Conservation (phyloP, 2,797 vertebrate species). For the Cryptoprocta ferox region DNA sequence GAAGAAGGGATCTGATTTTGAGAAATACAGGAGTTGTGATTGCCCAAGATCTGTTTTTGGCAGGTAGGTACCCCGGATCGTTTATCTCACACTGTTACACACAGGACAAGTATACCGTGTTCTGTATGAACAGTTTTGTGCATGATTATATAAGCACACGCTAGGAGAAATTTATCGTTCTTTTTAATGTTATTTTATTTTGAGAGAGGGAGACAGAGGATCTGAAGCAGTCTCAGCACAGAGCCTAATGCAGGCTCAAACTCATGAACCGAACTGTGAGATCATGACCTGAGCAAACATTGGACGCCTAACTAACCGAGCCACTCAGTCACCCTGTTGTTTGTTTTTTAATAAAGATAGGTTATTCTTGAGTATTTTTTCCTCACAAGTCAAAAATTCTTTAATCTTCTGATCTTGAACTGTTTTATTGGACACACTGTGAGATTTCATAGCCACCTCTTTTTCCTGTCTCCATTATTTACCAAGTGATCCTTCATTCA, state of each 20-base stretch:
- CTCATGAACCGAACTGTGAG: too few relatives aligned
- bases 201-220: too few relatives aligned
- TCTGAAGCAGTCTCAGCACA: too few relatives aligned
- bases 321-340: not conserved
- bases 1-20: not conserved
- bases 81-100: not conserved
- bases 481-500: not conserved
- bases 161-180: not conserved
- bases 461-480: not conserved
- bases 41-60: not conserved
- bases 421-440: not conserved
- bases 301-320: too few relatives aligned
- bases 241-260: too few relatives aligned
- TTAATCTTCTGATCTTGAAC: not conserved
- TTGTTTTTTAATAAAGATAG: not conserved
- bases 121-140: not conserved
- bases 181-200: too few relatives aligned
- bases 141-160: not conserved
- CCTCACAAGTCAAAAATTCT: not conserved
- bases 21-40: not conserved
- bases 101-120: fast-evolving
- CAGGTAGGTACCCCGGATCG: not conserved
- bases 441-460: not conserved
- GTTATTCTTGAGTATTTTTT: not conserved
- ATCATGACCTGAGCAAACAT: too few relatives aligned